These are phyloP conservation scores for Anisognathus igniventris DNA, from an alignment of 2,797 vertebrate species.

Conservation along the genomic window DNA sequence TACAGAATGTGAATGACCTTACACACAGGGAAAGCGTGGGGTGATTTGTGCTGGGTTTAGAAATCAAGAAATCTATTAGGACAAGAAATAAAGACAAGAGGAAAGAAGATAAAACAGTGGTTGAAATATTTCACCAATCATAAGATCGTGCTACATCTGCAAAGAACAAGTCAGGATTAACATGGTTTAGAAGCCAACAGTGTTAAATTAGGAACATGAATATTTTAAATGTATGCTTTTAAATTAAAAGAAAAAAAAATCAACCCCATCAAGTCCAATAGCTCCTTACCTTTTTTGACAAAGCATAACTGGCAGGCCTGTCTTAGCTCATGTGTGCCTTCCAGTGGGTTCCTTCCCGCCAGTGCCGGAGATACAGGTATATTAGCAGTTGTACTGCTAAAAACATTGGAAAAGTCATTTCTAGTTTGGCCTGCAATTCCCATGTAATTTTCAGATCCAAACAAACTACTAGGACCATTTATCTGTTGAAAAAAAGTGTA, in stretches of 20 bases:
- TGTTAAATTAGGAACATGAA: neutral
- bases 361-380: conserved; percentile 29
- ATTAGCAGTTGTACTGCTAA: conserved; percentile 71
- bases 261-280: neutral
- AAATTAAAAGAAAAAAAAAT: neutral
- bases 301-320: conserved; percentile 91
- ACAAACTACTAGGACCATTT: conserved; percentile 78
- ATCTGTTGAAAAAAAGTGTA: conserved; percentile 73
- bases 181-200: neutral
- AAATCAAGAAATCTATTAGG: neutral
- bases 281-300: conserved; percentile 86
- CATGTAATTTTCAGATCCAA: conserved; percentile 79
- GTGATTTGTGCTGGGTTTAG: neutral
- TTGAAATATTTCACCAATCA: neutral
- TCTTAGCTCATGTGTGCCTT: conserved; percentile 91
- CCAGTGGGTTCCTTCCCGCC: conserved; percentile 85
- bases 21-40: neutral
- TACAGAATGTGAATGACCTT: conserved; percentile 56
- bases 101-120: neutral
- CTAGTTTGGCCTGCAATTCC: conserved; percentile 81
- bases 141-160: neutral
- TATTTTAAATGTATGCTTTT: neutral
- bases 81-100: conserved; percentile 23
- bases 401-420: conserved; percentile 73
- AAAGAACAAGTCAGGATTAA: neutral